Percentiles rank a stretch among this genome's conserved stretches.
Conservation (phyloP, 1,140 invertebrate species). For the Dysdera silvatica region DNA sequence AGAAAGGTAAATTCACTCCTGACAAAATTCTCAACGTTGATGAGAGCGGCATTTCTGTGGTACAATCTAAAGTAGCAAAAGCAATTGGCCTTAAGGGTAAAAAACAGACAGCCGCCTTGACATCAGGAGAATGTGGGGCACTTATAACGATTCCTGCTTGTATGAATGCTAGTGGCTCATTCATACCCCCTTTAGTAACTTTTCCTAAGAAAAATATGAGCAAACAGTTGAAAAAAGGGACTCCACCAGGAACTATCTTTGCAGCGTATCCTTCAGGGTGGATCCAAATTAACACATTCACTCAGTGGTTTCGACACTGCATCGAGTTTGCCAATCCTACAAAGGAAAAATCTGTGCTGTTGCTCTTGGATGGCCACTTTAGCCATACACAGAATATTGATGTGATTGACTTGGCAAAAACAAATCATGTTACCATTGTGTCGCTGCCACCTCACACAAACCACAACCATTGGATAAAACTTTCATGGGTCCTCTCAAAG, state of each 20-base stretch:
- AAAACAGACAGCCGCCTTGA: conserved; percentile 5
- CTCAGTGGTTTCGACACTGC: conserved; percentile 41
- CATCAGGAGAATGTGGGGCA: conserved; percentile 1
- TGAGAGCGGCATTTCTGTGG: conserved; percentile 1
- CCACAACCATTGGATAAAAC: too few species aligned
- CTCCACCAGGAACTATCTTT: neutral
- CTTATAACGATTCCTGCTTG: conserved; percentile 9
- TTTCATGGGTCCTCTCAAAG: too few species aligned
- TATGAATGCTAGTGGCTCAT: conserved; percentile 15
- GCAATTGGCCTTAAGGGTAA: neutral
- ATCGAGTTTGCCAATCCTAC: conserved; percentile 15
- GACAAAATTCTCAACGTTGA: conserved; percentile 2
- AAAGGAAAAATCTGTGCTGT: neutral
- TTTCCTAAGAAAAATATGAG: conserved; percentile 11
- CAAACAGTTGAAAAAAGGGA: neutral
- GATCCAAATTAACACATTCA: conserved; percentile 39
- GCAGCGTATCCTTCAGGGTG: conserved; percentile 16
- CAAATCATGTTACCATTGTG: too few species aligned
- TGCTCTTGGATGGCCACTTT: neutral
- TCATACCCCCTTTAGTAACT: conserved; percentile 1
- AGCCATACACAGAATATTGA: too few species aligned
- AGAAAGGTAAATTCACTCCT: neutral
- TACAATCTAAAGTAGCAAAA: neutral
- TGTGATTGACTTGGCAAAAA: too few species aligned
- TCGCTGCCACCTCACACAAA: too few species aligned